Percentiles rank a stretch among this genome's conserved stretches.
phyloP scores from a whole-genome alignment of 2,888 invertebrate genomes.

The Tigriopus californicus region DNA sequence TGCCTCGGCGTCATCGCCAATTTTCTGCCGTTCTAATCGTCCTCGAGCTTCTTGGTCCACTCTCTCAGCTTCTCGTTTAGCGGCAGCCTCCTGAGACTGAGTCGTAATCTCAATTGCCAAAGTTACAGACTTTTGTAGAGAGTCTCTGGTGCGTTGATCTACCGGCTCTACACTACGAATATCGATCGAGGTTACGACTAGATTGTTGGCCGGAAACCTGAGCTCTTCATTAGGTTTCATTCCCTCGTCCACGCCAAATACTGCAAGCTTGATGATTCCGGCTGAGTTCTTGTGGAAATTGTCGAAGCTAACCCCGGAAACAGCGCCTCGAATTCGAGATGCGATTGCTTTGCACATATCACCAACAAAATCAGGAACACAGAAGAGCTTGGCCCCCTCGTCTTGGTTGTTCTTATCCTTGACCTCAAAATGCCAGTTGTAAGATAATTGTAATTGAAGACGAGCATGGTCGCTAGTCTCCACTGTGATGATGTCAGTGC shows the following conservation, averaged over 20 bases:
- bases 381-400: slow-evolving; percentile 30
- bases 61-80: slow-evolving; percentile 33
- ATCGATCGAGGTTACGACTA: slow-evolving; percentile 32
- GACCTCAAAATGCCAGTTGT: slow-evolving; percentile 33
- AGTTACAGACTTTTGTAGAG: slow-evolving; percentile 33
- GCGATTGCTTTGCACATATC: slow-evolving; percentile 34
- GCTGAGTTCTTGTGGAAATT: slow-evolving; percentile 36
- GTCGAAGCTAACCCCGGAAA: slow-evolving; percentile 32
- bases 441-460: slow-evolving; percentile 32
- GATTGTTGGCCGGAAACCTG: slow-evolving; percentile 30
- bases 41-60: slow-evolving; percentile 34
- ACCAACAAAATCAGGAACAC: slow-evolving; percentile 34
- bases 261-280: slow-evolving; percentile 30
- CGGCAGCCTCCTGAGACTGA: slow-evolving; percentile 34
- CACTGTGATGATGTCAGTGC: slow-evolving; percentile 33
- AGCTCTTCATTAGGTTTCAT: slow-evolving; percentile 28
- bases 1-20: slow-evolving; percentile 32
- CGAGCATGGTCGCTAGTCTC: slow-evolving; percentile 34
- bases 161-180: slow-evolving; percentile 35
- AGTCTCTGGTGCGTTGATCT: slow-evolving; percentile 33
- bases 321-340: slow-evolving; percentile 31
- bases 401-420: slow-evolving; percentile 23
- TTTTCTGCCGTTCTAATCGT: slow-evolving; percentile 31
- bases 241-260: slow-evolving; percentile 32
- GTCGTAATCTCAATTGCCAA: slow-evolving; percentile 35